phyloP scores from a whole-genome alignment of 2,797 vertebrate species.

The Acanthornis magna region DNA sequence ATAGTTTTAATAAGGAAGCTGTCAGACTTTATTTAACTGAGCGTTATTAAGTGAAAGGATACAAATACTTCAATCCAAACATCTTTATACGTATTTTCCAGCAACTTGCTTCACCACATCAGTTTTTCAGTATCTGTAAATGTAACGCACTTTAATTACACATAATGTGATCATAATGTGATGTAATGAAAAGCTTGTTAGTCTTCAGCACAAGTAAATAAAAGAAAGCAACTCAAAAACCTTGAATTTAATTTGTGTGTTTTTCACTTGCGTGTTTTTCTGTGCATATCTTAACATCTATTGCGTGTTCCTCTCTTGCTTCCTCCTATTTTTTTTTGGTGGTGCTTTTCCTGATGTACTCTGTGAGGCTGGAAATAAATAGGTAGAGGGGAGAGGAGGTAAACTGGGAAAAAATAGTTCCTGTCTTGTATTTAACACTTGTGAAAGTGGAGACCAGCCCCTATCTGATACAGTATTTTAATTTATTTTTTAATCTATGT shows the following conservation, averaged over 20 bases:
- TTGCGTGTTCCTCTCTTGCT: background rate
- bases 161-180: background rate
- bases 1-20: background rate
- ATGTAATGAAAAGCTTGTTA: constrained; percentile 33
- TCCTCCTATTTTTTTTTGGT: background rate
- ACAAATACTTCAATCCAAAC: background rate
- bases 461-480: background rate
- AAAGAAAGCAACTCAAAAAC: background rate
- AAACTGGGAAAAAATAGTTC: background rate
- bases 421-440: background rate
- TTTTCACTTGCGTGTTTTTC: constrained; percentile 10
- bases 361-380: background rate
- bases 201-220: constrained; percentile 11
- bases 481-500: background rate
- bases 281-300: constrained; percentile 14
- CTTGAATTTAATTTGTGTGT: background rate
- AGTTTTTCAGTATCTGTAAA: constrained; percentile 21
- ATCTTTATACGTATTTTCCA: constrained; percentile 5
- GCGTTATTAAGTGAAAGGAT: background rate
- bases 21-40: constrained; percentile 21
- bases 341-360: background rate
- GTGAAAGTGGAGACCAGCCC: background rate
- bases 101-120: background rate
- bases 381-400: background rate
- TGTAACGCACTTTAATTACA: background rate